Conservation (phyloP, 2,113 vertebrate genomes). For the Silurus glanis region DNA sequence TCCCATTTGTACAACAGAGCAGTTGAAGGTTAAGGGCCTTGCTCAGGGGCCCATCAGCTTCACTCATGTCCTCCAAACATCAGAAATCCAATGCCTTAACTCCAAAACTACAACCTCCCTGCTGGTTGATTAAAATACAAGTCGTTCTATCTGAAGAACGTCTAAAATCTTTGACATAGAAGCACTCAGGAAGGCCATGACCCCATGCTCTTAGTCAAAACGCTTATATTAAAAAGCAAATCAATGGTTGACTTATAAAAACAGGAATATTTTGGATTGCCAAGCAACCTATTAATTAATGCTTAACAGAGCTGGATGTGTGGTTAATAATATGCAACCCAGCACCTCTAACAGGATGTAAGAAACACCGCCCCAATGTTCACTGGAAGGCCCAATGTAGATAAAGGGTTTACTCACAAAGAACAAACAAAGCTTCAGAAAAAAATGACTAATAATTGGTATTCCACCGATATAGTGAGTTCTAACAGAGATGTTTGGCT, state of each 20-base stretch:
- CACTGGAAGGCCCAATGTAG: background rate
- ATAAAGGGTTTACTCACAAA: constrained; percentile 39
- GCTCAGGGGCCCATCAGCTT: too few species aligned
- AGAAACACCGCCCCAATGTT: constrained; percentile 48
- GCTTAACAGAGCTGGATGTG: constrained; percentile 16
- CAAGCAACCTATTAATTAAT: background rate
- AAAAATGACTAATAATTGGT: background rate
- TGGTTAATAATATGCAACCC: constrained; percentile 16
- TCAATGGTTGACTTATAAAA: constrained; percentile 14
- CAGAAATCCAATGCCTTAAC: too few species aligned
- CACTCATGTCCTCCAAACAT: too few species aligned
- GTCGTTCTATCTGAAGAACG: too few species aligned
- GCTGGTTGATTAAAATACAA: too few species aligned
- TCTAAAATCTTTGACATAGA: background rate
- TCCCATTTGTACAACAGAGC: too few species aligned
- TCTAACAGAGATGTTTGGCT: background rate
- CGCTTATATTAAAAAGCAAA: background rate
- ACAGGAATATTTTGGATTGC: background rate
- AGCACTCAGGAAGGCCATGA: background rate
- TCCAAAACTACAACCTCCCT: too few species aligned
- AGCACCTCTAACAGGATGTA: constrained; percentile 42
- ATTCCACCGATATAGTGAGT: background rate
- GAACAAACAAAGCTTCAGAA: constrained; percentile 40
- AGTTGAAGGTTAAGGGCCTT: too few species aligned
- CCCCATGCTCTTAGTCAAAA: background rate